Evolutionary conservation across 2,888 invertebrate species (phyloP).

Genomic region (Drosophila demipolita): DNA sequence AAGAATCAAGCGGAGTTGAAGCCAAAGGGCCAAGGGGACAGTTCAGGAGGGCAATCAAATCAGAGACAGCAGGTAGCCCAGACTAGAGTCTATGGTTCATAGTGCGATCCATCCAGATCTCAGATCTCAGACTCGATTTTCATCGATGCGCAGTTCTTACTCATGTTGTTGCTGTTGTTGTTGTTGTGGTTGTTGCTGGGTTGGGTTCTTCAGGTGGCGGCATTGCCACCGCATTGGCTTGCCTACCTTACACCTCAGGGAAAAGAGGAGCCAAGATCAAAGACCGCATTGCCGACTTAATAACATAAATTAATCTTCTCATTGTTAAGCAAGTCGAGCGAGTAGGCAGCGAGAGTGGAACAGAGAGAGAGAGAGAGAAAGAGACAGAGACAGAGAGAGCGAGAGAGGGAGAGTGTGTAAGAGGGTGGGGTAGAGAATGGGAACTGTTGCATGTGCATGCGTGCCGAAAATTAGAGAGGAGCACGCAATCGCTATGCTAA

Average conservation of each 20-base stretch:
- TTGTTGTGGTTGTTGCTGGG: slow-evolving; percentile 4
- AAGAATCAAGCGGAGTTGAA: slow-evolving; percentile 9
- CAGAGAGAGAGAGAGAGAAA: slow-evolving; percentile 2
- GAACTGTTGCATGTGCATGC: slow-evolving; percentile 55
- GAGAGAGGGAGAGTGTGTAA: slow-evolving; percentile 13
- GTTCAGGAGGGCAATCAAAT: slow-evolving; percentile 45
- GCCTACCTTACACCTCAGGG: slow-evolving; percentile 83
- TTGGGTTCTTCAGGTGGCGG: slow-evolving; percentile 64
- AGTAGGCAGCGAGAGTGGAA: slow-evolving; percentile 1
- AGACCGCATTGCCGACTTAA: slow-evolving; percentile 82
- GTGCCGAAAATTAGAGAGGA: slow-evolving; percentile 63
- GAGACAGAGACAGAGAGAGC: background rate
- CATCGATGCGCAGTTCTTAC: slow-evolving; percentile 58
- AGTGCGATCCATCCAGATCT: slow-evolving; percentile 59
- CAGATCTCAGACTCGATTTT: slow-evolving; percentile 51
- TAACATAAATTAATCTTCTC: slow-evolving; percentile 84
- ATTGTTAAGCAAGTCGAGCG: slow-evolving; percentile 67
- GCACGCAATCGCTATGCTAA: slow-evolving; percentile 68
- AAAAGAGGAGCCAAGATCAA: slow-evolving; percentile 76
- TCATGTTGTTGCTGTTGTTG: slow-evolving; percentile 14
- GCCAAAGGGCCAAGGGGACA: slow-evolving; percentile 34
- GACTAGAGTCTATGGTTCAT: slow-evolving; percentile 26
- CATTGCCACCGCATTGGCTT: slow-evolving; percentile 84
- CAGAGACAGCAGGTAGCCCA: slow-evolving; percentile 64
- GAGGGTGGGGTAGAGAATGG: slow-evolving; percentile 14